Conservation (phyloP, 2,888 invertebrate species). For the Lamproptera curius region DNA sequence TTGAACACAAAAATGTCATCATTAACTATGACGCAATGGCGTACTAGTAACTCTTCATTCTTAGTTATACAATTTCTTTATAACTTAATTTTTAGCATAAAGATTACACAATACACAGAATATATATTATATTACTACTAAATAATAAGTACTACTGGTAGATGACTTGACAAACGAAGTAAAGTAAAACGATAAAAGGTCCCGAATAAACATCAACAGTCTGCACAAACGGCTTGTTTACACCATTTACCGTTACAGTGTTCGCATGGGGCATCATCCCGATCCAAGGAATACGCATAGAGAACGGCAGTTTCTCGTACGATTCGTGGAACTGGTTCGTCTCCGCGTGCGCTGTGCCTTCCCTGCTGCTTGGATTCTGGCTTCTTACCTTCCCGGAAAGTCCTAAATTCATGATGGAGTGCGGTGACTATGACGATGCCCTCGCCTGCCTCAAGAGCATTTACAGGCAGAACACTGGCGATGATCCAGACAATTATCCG, state of each 20-base stretch:
- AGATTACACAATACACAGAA: no score
- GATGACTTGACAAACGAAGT: no score
- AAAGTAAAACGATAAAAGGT: no score
- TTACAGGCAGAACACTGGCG: slow-evolving; percentile 85
- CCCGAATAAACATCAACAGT: no score
- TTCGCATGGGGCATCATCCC: slow-evolving; percentile 90
- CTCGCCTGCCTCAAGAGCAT: slow-evolving; percentile 82
- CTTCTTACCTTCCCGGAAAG: slow-evolving; percentile 88
- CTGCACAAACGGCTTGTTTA: slow-evolving; percentile 1
- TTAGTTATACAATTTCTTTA: no score
- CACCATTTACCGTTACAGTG: slow-evolving; percentile 58
- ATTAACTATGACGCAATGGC: no score
- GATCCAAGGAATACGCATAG: slow-evolving; percentile 78
- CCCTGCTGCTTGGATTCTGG: slow-evolving; percentile 83
- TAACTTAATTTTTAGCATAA: no score
- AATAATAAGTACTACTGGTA: no score
- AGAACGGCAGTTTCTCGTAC: slow-evolving; percentile 80
- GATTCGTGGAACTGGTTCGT: slow-evolving; percentile 91
- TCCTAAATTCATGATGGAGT: slow-evolving; percentile 89
- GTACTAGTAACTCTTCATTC: no score
- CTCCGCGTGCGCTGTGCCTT: slow-evolving; percentile 84
- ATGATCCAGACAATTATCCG: slow-evolving; percentile 83
- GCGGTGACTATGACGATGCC: slow-evolving; percentile 87
- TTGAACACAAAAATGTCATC: no score
- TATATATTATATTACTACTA: no score